phyloP scores from a whole-genome alignment of 1,140 invertebrate genomes.

The Bombus breviceps region DNA sequence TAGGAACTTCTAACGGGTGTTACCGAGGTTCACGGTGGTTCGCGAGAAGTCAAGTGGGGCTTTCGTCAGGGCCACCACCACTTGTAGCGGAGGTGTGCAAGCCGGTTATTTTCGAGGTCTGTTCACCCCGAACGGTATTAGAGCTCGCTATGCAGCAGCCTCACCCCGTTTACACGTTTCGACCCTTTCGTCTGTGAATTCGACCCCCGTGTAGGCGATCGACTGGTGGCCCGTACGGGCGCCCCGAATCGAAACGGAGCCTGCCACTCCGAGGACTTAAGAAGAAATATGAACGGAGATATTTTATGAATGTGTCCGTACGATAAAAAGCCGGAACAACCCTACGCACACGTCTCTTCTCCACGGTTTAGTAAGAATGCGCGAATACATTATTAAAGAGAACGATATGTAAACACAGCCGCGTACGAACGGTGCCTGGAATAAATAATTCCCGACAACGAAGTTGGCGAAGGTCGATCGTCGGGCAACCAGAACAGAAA shows the following conservation, averaged over 20 bases:
- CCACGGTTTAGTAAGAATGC: background rate
- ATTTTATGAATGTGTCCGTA: constrained; percentile 31
- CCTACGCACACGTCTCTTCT: background rate
- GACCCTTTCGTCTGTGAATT: constrained; percentile 16
- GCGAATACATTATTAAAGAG: constrained; percentile 1
- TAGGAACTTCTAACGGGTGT: constrained; percentile 65
- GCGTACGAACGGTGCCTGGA: constrained; percentile 10
- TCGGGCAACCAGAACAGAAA: background rate
- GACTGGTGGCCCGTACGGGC: constrained; percentile 20
- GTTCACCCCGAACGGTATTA: constrained; percentile 30
- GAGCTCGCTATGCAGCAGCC: constrained; percentile 17
- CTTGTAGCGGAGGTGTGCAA: constrained; percentile 52
- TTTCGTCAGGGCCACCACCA: constrained; percentile 42
- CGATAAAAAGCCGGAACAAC: background rate
- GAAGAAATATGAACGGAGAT: constrained; percentile 48
- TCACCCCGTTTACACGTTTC: background rate
- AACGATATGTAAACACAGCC: constrained; percentile 39
- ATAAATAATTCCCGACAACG: constrained; percentile 40
- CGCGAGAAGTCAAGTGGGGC: constrained; percentile 42
- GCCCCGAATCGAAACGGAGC: constrained; percentile 13
- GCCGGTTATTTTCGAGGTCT: constrained; percentile 46
- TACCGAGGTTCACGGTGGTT: constrained; percentile 44
- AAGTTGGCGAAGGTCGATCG: background rate
- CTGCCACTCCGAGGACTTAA: constrained; percentile 26
- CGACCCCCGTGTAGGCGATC: background rate